Evolutionary conservation across 1,140 invertebrate species (phyloP).

Genomic region (Drosophila truncata): DNA sequence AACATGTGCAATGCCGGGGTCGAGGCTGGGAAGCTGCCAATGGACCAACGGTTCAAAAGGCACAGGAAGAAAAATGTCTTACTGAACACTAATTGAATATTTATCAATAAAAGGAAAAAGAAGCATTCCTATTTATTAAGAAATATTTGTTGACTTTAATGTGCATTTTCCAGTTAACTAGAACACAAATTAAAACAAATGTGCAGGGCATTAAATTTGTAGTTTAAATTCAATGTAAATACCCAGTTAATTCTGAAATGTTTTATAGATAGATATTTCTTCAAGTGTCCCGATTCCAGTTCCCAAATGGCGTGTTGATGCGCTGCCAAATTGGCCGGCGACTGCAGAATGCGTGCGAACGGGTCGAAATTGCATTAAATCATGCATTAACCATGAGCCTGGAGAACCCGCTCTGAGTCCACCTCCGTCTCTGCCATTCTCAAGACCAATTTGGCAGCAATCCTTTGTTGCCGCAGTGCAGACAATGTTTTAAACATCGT

Average conservation of each 20-base stretch:
- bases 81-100: not conserved
- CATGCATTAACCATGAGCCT: slow-evolving; percentile 81
- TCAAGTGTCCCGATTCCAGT: slow-evolving; percentile 17
- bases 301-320: slow-evolving; percentile 80
- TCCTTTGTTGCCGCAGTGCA: slow-evolving; percentile 65
- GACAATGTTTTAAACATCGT: slow-evolving; percentile 74
- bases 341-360: slow-evolving; percentile 68
- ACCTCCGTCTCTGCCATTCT: slow-evolving; percentile 5
- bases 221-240: not conserved
- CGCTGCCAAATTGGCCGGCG: slow-evolving; percentile 76
- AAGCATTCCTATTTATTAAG: too few species aligned
- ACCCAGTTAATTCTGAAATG: not conserved
- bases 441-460: slow-evolving; percentile 74
- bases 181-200: not conserved
- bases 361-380: slow-evolving; percentile 75
- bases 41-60: slow-evolving; percentile 17
- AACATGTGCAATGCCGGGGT: slow-evolving; percentile 57
- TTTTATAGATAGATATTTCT: not conserved
- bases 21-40: slow-evolving; percentile 34
- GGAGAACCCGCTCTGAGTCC: not conserved
- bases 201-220: not conserved
- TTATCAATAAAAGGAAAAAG: not conserved
- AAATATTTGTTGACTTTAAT: not conserved
- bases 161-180: not conserved
- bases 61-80: slow-evolving; percentile 2